phyloP scores from a whole-genome alignment of 2,113 vertebrate genomes.

The Ptyas mucosa region DNA sequence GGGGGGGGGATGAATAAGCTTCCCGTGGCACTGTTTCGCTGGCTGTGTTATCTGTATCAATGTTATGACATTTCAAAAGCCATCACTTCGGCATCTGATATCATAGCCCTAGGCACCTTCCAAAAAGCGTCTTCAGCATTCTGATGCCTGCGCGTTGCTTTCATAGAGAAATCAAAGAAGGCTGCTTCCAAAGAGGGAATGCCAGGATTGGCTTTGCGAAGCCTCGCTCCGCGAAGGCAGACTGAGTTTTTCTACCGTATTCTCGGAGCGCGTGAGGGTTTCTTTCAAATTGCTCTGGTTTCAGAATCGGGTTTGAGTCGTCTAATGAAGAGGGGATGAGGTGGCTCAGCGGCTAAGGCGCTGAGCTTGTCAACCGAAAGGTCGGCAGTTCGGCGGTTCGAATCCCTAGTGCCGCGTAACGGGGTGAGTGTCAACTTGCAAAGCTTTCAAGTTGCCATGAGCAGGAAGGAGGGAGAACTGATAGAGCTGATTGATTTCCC shows the following conservation, averaged over 20 bases:
- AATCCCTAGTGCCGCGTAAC: too few species aligned
- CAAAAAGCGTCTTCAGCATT: constrained; percentile 26
- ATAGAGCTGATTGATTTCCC: too few species aligned
- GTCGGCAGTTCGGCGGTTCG: too few species aligned
- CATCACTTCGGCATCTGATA: constrained; percentile 59
- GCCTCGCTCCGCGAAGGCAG: neutral
- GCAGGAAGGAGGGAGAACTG: too few species aligned
- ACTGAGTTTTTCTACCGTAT: neutral
- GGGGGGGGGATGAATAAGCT: constrained; percentile 43
- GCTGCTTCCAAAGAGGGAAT: neutral
- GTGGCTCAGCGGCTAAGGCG: too few species aligned
- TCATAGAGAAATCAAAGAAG: neutral
- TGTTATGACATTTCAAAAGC: constrained; percentile 59
- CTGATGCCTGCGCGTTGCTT: neutral
- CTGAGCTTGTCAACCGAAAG: too few species aligned
- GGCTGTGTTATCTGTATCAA: constrained; percentile 50
- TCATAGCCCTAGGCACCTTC: constrained; percentile 47
- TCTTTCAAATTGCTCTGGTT: neutral
- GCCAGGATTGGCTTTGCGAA: neutral
- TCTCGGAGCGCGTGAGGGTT: neutral
- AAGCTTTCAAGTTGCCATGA: too few species aligned
- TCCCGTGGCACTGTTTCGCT: constrained; percentile 52
- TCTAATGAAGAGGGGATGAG: neutral
- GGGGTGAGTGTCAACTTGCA: too few species aligned
- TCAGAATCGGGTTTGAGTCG: neutral